Conservation (phyloP, 2,888 invertebrate genomes). For the Tetheella fluctuosa region DNA sequence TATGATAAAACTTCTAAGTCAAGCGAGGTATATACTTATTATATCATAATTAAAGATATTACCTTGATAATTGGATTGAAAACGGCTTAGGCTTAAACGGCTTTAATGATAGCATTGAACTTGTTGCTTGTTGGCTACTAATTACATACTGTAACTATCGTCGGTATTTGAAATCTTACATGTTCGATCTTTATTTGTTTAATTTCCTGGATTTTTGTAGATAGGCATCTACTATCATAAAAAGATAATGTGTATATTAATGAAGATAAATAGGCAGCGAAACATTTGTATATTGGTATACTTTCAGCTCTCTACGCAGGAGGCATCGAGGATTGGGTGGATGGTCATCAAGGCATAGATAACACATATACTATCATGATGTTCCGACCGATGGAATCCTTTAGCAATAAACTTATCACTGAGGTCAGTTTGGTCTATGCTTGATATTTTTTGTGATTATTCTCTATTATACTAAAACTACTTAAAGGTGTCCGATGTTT, state of each 20-base stretch:
- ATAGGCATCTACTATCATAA: conserved; percentile 11
- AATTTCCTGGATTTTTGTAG: conserved; percentile 12
- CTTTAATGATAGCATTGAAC: conserved; percentile 2
- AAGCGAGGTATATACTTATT: too few relatives aligned
- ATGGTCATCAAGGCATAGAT: conserved; percentile 74
- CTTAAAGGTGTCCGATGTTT: too few relatives aligned
- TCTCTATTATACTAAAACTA: too few relatives aligned
- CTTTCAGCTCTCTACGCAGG: conserved; percentile 72
- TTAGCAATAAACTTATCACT: conserved; percentile 57
- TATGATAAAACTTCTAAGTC: too few relatives aligned
- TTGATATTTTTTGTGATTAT: neutral
- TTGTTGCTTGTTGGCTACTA: neutral
- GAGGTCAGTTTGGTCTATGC: conserved; percentile 52
- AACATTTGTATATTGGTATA: conserved; percentile 11
- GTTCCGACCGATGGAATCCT: conserved; percentile 65
- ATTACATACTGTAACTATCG: neutral
- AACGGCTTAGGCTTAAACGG: neutral
- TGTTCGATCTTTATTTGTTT: conserved; percentile 13
- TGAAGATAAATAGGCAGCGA: neutral
- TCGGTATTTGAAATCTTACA: neutral
- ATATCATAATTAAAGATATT: too few relatives aligned
- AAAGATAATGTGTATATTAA: neutral
- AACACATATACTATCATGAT: conserved; percentile 76
- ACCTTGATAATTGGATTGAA: neutral
- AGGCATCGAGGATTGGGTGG: conserved; percentile 79